A percentile compares a stretch with the other conserved stretches of the same genome.
Evolutionary conservation across 2,888 invertebrate genomes (phyloP).

Genomic region (Bimastos eiseni): DNA sequence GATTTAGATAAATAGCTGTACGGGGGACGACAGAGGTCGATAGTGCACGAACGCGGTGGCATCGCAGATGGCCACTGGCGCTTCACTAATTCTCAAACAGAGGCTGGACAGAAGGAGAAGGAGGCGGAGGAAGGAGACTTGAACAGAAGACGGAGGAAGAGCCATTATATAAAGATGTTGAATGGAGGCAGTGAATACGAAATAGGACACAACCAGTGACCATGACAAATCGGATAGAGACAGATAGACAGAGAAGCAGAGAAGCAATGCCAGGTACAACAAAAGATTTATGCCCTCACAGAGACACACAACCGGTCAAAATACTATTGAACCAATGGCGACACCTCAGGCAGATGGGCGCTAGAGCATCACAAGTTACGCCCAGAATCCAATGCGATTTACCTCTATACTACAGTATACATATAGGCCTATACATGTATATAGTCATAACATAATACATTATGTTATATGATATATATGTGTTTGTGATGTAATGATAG

Average conservation of each 20-base stretch:
- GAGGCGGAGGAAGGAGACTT: neutral
- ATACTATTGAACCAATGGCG: neutral
- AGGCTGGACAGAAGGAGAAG: neutral
- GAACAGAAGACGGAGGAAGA: neutral
- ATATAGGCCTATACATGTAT: too few relatives aligned
- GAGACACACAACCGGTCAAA: neutral
- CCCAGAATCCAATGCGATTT: neutral
- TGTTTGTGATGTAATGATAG: too few relatives aligned
- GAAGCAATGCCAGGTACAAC: neutral
- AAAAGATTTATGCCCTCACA: neutral
- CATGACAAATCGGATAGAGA: neutral
- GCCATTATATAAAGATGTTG: neutral
- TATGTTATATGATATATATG: too few relatives aligned
- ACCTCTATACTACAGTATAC: neutral
- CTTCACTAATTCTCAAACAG: neutral
- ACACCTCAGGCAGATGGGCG: neutral
- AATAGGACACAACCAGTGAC: neutral
- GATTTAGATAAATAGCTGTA: neutral
- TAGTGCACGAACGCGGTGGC: neutral
- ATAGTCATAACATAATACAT: too few relatives aligned
- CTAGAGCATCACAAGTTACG: neutral
- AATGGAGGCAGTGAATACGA: neutral
- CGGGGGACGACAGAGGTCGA: neutral
- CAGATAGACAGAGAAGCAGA: neutral
- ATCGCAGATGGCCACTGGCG: slow-evolving; percentile 1